Evolutionary conservation across 2,797 vertebrate genomes (phyloP).

Genomic region (Sus cebifrons): DNA sequence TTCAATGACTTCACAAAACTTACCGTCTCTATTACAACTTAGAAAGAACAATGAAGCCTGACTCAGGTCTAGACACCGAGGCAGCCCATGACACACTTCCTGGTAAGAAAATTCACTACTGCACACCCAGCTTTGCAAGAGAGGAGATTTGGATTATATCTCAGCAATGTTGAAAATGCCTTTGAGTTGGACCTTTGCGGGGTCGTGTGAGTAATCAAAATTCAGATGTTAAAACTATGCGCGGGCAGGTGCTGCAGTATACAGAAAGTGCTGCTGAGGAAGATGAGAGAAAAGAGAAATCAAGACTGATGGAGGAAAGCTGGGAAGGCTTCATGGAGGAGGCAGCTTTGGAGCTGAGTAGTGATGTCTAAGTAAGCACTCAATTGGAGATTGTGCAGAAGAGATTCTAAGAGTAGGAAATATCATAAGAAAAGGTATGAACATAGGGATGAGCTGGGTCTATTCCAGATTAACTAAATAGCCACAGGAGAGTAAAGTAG

Average conservation of each 20-base stretch:
- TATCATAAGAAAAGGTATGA: not conserved
- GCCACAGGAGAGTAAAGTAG: not conserved
- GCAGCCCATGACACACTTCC: not conserved
- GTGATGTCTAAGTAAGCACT: accelerated
- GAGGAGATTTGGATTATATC: not conserved
- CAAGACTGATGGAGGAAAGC: not conserved
- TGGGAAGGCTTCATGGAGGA: not conserved
- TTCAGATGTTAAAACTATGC: conserved; percentile 42
- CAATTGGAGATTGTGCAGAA: not conserved
- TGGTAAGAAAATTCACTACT: not conserved
- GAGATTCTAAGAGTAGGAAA: not conserved
- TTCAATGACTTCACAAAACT: conserved; percentile 68
- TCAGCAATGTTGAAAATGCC: conserved; percentile 6
- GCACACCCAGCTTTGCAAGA: not conserved
- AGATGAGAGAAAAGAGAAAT: not conserved
- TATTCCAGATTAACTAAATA: not conserved
- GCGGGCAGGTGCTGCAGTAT: not conserved
- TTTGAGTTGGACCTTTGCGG: not conserved
- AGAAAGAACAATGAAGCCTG: conserved; percentile 17
- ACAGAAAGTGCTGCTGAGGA: not conserved
- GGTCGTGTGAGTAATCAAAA: conserved; percentile 41
- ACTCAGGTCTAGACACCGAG: not conserved
- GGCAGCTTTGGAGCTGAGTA: not conserved
- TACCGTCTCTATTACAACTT: conserved; percentile 37
- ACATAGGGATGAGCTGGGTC: not conserved